Percentiles rank a stretch among this genome's conserved stretches.
These are phyloP conservation scores for Cantharis lateralis DNA, from an alignment of 2,888 invertebrate species.

Conservation along the genomic window DNA sequence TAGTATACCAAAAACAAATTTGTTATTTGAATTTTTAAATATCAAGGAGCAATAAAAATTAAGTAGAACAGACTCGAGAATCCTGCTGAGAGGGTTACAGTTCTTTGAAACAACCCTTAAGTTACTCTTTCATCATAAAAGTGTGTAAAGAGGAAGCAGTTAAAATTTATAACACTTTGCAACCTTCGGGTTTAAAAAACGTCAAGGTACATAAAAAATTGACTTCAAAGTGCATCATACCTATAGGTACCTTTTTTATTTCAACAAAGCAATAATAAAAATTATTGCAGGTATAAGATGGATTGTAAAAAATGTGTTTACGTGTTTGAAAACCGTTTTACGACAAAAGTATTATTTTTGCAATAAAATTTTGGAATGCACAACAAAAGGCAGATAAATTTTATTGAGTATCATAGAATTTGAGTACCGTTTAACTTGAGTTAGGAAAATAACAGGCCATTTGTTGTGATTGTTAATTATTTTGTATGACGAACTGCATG, in stretches of 20 bases:
- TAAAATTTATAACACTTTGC: conserved; percentile 25
- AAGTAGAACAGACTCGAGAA: not conserved
- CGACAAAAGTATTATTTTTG: not conserved
- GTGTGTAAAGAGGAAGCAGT: conserved; percentile 10
- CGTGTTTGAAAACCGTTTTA: not conserved
- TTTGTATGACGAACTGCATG: not conserved
- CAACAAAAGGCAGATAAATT: not conserved
- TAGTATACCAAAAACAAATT: not conserved
- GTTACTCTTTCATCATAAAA: not conserved
- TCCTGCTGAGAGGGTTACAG: conserved; percentile 12
- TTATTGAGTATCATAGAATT: not conserved
- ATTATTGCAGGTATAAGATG: conserved; percentile 1
- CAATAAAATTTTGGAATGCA: not conserved
- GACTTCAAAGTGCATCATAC: conserved; percentile 6
- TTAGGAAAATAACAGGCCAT: not conserved
- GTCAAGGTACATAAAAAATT: conserved; percentile 5
- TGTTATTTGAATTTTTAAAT: not conserved
- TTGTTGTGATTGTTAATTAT: not conserved
- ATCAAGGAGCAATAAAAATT: not conserved
- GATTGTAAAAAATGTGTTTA: not conserved
- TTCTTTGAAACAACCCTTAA: conserved; percentile 5
- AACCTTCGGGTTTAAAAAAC: conserved; percentile 10
- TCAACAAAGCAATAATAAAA: conserved; percentile 2
- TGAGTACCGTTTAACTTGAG: not conserved
- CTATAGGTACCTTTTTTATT: conserved; percentile 4